Percentiles rank a stretch among this genome's conserved stretches.
Conservation (phyloP, 2,797 vertebrate genomes). For the Hoplostethus atlanticus region DNA sequence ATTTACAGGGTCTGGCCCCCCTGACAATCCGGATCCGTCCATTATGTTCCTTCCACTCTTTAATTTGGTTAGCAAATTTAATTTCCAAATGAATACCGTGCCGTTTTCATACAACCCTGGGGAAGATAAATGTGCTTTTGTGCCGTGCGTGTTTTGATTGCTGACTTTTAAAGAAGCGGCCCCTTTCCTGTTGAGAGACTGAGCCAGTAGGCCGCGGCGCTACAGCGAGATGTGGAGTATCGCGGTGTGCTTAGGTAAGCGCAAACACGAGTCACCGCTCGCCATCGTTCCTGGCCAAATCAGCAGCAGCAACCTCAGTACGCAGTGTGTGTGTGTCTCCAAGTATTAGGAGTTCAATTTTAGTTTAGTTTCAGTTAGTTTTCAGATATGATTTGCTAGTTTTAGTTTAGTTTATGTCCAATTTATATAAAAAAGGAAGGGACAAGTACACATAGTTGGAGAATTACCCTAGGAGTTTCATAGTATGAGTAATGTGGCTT, state of each 20-base stretch:
- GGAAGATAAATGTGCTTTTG: slow-evolving; percentile 80
- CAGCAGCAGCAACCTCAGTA: slow-evolving; percentile 13
- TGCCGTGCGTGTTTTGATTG: slow-evolving; percentile 71
- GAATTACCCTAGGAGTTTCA: too few species aligned
- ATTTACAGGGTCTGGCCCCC: slow-evolving; percentile 61
- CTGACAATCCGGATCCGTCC: slow-evolving; percentile 70
- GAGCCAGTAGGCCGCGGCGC: slow-evolving; percentile 48
- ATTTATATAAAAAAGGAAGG: too few species aligned
- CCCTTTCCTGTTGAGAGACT: slow-evolving; percentile 63
- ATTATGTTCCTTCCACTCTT: slow-evolving; percentile 76
- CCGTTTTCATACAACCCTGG: slow-evolving; percentile 69
- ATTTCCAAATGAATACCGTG: slow-evolving; percentile 80
- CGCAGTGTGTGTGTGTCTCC: background rate
- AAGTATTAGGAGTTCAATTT: too few species aligned
- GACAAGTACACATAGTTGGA: too few species aligned
- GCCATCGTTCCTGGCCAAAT: slow-evolving; percentile 20
- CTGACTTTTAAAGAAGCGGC: slow-evolving; percentile 69
- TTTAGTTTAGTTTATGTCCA: too few species aligned
- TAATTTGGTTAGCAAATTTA: slow-evolving; percentile 83
- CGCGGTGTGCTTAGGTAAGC: slow-evolving; percentile 22
- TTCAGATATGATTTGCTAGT: too few species aligned
- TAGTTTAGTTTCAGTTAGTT: too few species aligned
- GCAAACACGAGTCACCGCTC: slow-evolving; percentile 22
- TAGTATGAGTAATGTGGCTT: too few species aligned
- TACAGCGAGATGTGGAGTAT: slow-evolving; percentile 53